Evolutionary conservation across 1,140 invertebrate species (phyloP).

Genomic region (Eufriesea mexicana): DNA sequence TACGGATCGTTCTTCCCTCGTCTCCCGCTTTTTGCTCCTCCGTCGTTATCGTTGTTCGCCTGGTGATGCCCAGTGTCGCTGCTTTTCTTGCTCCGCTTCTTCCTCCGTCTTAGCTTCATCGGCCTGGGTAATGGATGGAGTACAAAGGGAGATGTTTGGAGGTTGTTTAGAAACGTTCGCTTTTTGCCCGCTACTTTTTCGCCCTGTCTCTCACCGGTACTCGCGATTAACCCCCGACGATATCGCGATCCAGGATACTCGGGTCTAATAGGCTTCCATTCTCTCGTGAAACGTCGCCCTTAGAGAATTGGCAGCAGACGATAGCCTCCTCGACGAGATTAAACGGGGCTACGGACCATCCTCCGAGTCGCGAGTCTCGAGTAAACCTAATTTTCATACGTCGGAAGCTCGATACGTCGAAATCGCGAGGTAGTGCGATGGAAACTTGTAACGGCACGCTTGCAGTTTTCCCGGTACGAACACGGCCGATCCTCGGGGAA

Average conservation of each 20-base stretch:
- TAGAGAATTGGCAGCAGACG: no score
- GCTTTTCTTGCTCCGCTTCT: not conserved
- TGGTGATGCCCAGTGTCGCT: not conserved
- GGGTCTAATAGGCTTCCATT: no score
- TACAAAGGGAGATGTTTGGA: not conserved
- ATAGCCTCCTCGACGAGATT: no score
- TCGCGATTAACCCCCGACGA: no score
- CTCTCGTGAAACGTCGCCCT: no score
- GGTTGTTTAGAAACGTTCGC: not conserved
- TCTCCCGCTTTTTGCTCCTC: not conserved
- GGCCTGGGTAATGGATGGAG: not conserved
- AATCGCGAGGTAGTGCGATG: no score
- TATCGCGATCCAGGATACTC: no score
- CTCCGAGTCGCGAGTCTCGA: no score
- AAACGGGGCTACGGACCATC: no score
- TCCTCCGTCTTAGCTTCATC: not conserved
- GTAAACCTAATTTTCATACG: no score
- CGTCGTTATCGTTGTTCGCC: constrained; percentile 9
- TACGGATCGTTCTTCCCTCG: constrained; percentile 3
- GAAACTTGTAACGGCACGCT: not conserved
- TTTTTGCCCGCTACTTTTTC: not conserved
- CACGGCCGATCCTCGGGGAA: not conserved
- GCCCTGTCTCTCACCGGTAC: no score
- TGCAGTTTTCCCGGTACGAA: not conserved
- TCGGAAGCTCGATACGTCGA: no score